Percentiles rank a stretch among this genome's conserved stretches.
Conservation (phyloP, 2,797 vertebrate species). For the Alauda arvensis region DNA sequence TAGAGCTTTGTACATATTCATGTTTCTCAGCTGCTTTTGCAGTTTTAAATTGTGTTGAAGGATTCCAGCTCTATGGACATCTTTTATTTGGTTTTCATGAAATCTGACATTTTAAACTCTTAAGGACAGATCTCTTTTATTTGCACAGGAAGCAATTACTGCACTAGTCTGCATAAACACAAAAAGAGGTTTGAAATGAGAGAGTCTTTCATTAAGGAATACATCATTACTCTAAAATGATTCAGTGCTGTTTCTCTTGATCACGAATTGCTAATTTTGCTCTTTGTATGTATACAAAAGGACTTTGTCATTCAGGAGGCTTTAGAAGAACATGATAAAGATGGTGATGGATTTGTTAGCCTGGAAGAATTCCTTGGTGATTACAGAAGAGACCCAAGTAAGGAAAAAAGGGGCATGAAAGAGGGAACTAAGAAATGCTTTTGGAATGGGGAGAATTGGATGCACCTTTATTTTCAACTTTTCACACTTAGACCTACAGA, state of each 20-base stretch:
- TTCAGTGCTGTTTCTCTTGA: neutral
- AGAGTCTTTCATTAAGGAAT: neutral
- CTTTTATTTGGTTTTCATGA: neutral
- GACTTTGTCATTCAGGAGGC: conserved; percentile 94
- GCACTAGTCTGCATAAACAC: neutral
- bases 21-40: neutral
- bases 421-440: neutral
- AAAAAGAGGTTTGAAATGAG: neutral
- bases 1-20: neutral
- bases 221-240: neutral
- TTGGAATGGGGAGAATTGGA: neutral
- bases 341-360: conserved; percentile 88
- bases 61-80: neutral
- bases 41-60: neutral
- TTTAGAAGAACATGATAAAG: conserved; percentile 88
- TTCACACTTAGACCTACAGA: neutral
- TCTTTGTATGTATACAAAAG: conserved; percentile 43
- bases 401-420: conserved; percentile 25
- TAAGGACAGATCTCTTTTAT: neutral
- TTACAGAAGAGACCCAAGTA: conserved; percentile 84
- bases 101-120: neutral
- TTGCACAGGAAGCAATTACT: neutral
- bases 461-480: neutral
- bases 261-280: neutral
- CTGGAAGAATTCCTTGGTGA: conserved; percentile 92